Percentiles rank a stretch among this genome's conserved stretches.
phyloP scores from a whole-genome alignment of 23 tunicate species.

The Ciona savignyi region DNA sequence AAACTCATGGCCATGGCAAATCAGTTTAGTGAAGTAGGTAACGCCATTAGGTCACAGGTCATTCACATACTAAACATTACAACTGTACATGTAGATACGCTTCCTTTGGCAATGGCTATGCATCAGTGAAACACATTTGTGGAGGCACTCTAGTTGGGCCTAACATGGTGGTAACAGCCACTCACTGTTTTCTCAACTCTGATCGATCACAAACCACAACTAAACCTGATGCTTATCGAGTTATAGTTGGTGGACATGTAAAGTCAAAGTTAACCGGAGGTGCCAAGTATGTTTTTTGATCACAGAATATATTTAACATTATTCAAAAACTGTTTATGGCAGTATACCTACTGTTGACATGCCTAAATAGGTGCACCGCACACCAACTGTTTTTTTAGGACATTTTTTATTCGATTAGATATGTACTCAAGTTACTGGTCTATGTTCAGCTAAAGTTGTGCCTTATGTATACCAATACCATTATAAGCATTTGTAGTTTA shows the following conservation, averaged over 20 bases:
- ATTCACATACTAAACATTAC: conserved; percentile 7
- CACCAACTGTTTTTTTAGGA: too few relatives aligned
- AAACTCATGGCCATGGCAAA: conserved; percentile 64
- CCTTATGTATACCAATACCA: too few relatives aligned
- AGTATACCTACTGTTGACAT: too few relatives aligned
- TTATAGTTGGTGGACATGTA: conserved; percentile 37
- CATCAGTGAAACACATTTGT: conserved; percentile 27
- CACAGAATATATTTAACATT: too few relatives aligned
- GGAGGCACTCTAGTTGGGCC: conserved; percentile 41
- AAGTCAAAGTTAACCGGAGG: conserved; percentile 25
- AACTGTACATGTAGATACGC: conserved; percentile 14
- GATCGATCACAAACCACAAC: conserved; percentile 7
- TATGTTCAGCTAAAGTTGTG: too few relatives aligned
- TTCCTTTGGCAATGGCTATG: conserved; percentile 9
- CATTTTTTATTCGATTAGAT: too few relatives aligned
- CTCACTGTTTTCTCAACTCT: conserved; percentile 37
- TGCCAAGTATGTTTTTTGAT: conserved; percentile 38
- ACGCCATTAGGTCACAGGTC: conserved; percentile 1
- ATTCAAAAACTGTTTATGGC: too few relatives aligned
- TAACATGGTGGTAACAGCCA: conserved; percentile 25
- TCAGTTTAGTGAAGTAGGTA: conserved; percentile 24
- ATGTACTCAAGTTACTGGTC: too few relatives aligned
- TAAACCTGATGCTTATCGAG: conserved; percentile 8
- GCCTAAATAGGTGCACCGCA: too few relatives aligned
- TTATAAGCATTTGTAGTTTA: too few relatives aligned